phyloP scores from a whole-genome alignment of 2,113 vertebrate species.

The Ornithorhynchus anatinus region DNA sequence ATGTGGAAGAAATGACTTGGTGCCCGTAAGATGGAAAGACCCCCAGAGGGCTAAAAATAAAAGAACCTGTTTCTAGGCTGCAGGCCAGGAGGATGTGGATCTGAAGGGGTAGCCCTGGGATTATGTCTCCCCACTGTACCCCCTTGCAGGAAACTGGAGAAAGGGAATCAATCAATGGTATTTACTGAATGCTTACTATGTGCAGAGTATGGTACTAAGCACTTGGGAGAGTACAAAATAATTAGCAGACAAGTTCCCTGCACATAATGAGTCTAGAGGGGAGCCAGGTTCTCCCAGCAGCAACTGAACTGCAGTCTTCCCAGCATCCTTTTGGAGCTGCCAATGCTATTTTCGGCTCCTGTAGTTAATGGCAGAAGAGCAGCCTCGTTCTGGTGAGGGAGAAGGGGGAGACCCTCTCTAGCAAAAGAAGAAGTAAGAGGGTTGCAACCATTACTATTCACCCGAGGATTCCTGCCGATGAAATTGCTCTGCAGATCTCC shows the following conservation, averaged over 20 bases:
- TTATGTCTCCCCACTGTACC: too few relatives aligned
- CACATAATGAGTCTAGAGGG: too few relatives aligned
- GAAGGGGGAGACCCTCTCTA: neutral
- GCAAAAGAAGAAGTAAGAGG: neutral
- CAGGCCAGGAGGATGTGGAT: neutral
- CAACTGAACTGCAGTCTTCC: neutral
- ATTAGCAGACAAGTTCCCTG: too few relatives aligned
- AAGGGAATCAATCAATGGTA: too few relatives aligned
- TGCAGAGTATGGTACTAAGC: too few relatives aligned
- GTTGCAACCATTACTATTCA: neutral
- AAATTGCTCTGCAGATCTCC: too few relatives aligned
- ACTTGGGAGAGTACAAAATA: too few relatives aligned
- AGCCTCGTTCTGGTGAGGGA: neutral
- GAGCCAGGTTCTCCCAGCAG: too few relatives aligned
- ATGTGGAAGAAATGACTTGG: neutral
- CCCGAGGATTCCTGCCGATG: neutral
- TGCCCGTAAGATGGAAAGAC: neutral
- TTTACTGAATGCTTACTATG: too few relatives aligned
- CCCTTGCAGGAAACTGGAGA: too few relatives aligned
- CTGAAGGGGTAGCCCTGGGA: too few relatives aligned
- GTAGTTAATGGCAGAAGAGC: neutral
- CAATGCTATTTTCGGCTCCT: constrained; percentile 31
- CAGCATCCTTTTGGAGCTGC: neutral
- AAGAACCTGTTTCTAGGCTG: neutral
- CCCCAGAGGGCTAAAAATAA: neutral